Percentiles rank a stretch among this genome's conserved stretches.
These are phyloP conservation scores for Ptilodon capucinus DNA, from an alignment of 2,888 invertebrate genomes.

Conservation along the genomic window DNA sequence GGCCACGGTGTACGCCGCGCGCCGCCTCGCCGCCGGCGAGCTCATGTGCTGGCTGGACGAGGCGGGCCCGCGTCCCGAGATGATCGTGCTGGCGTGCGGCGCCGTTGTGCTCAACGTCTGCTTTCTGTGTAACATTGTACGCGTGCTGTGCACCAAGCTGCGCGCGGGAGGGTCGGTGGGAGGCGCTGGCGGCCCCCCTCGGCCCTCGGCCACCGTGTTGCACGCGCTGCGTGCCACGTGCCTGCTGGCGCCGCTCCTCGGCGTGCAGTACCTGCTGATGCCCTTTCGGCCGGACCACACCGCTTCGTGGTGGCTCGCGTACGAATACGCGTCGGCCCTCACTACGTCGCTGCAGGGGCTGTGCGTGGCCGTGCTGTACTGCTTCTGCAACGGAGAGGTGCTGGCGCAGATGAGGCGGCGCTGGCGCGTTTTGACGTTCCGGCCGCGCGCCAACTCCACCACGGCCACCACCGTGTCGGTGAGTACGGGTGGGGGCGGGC, in stretches of 20 bases:
- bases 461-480: slow-evolving; percentile 95
- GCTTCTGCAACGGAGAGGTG: slow-evolving; percentile 98
- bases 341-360: slow-evolving; percentile 96
- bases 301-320: slow-evolving; percentile 88
- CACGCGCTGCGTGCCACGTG: slow-evolving; percentile 93
- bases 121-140: slow-evolving; percentile 94
- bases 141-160: slow-evolving; percentile 92
- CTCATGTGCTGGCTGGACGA: slow-evolving; percentile 89
- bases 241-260: slow-evolving; percentile 94
- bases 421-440: slow-evolving; percentile 91
- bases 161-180: slow-evolving; percentile 84
- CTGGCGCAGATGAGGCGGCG: slow-evolving; percentile 92
- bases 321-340: slow-evolving; percentile 93
- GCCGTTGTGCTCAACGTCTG: slow-evolving; percentile 91
- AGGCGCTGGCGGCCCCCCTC: slow-evolving; percentile 84
- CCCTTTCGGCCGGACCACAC: slow-evolving; percentile 89
- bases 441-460: slow-evolving; percentile 91
- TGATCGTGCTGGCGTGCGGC: slow-evolving; percentile 89
- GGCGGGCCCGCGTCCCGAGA: slow-evolving; percentile 86
- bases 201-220: slow-evolving; percentile 86
- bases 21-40: slow-evolving; percentile 82
- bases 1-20: slow-evolving; percentile 85
- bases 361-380: slow-evolving; percentile 95
- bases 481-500: slow-evolving; percentile 62
- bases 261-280: slow-evolving; percentile 94